Evolutionary conservation across 2,797 vertebrate species (phyloP), one percentile per base, ranked within the genome.

Genomic region (Diplodus puntazzo): DNA sequence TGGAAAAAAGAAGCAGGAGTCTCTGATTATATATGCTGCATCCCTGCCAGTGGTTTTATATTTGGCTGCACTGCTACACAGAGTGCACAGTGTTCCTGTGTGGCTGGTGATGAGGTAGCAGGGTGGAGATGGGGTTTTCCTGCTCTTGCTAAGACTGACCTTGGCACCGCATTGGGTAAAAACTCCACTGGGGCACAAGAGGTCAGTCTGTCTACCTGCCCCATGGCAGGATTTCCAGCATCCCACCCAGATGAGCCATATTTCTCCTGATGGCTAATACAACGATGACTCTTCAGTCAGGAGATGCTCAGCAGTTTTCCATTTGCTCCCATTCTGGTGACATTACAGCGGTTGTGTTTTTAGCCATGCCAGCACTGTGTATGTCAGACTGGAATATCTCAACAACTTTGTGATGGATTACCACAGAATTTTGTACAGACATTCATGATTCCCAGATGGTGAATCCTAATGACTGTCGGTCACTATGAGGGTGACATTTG

Each of bases 111-210:
- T 90, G 90, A 92, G 89, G 88, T 89, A 92, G 90, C 85, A 89
- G 94, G 92, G 93, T 88, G 89, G 92, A 89, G 91, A 85, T 93
- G 90, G 93, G 92, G 89, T 88, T 93, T 92, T 93, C 91, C 91
- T 88, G 88, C 80, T 77, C 77, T 78, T 80, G 81, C 88, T 77
- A 68, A 75, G 77, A 55, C 78, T 83, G 90, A 87, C 87, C 87
- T 81, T 88, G 93, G 87, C 85, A 82, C 59, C 50, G 77, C 18
- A 75, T 79, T 80, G 85, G 69, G 68, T 77, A 77, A 77, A 82
- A 84, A 77, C 69, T 81, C 65, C 58, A 62, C 65, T 74, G 79
- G 82, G 88, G 86, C 76, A 88, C 87, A 89, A 86, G 81, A 90
- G 93, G 88, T 92, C 91, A 88, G 54, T 85, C 71, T 83, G 81